Percentiles rank a stretch among this genome's conserved stretches.
Evolutionary conservation across 2,113 vertebrate genomes (phyloP).

Genomic region (Plestiodon gilberti): DNA sequence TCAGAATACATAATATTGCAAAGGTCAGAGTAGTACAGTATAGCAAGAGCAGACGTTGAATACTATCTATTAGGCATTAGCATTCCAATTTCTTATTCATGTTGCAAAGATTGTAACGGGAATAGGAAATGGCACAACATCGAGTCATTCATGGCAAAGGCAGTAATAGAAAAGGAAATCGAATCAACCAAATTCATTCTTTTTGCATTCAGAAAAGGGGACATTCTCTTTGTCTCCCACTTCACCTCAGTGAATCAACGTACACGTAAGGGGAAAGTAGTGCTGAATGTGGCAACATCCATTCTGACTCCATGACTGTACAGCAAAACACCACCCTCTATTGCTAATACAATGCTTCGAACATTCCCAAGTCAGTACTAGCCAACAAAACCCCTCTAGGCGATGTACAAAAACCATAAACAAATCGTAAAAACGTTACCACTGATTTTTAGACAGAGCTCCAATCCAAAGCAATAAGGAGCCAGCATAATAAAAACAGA

Average conservation of each 20-base stretch:
- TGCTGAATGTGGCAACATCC: slow-evolving; percentile 32
- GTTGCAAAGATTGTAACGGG: slow-evolving; percentile 76
- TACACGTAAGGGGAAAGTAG: slow-evolving; percentile 30
- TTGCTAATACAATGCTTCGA: neutral
- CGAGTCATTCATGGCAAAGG: slow-evolving; percentile 68
- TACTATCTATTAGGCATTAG: slow-evolving; percentile 73
- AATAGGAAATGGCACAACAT: slow-evolving; percentile 70
- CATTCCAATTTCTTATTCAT: slow-evolving; percentile 81
- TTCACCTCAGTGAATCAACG: slow-evolving; percentile 45
- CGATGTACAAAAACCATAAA: neutral
- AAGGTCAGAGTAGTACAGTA: slow-evolving; percentile 74
- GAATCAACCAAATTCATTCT: slow-evolving; percentile 61
- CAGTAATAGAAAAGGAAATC: slow-evolving; percentile 66
- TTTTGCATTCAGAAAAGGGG: slow-evolving; percentile 44
- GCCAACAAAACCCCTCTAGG: neutral
- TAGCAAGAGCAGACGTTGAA: slow-evolving; percentile 60
- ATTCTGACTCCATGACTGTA: slow-evolving; percentile 16
- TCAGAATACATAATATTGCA: slow-evolving; percentile 79
- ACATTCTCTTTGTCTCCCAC: slow-evolving; percentile 28
- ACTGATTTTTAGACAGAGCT: neutral
- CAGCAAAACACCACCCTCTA: slow-evolving; percentile 17
- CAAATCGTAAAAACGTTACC: neutral
- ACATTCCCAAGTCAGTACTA: neutral
- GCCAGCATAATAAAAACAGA: neutral
- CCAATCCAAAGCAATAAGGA: neutral